Evolutionary conservation across 2,888 invertebrate species (phyloP), one percentile per base, ranked within the genome.

Genomic region (Ectemnius cavifrons): DNA sequence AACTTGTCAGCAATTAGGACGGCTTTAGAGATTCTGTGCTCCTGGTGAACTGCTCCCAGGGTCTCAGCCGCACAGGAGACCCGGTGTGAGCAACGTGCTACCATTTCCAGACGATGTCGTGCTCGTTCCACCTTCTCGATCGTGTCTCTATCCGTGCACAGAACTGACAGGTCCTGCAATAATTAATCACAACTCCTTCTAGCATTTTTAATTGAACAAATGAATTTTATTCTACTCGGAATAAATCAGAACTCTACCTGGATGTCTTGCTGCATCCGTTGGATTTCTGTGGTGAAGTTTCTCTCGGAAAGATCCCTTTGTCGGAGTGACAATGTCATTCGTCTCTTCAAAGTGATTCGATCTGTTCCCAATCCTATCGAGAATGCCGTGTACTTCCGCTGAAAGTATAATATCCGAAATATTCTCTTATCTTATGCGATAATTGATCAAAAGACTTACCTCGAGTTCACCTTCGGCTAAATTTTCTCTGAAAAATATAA

Each of bases 31-130:
- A 91, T 80, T 56, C 90, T 84, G 27, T 83, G 83, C 66, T 91
- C 91, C 77, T 90, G 90, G 18, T 89, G 87, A 20, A 90, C 87
- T 0, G 91, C 90, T 4, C 91, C 91, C 2, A 90, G 84, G 5
- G 89, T 89, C 72, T 91, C 91, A 57, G 90, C 88, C 8, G 84
- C 82, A 63, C 89, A 89, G 28, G 89, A 90, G 13, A 90, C 84
- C 18, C 84, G 81, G 71, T 87, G 88, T 1, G 88, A 85, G 73
- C 90, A 90, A 46, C 85, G 87, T 13, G 84, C 81, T 37, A 90
- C 87, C 87, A 89, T 89, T 62, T 89, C 86, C 62, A 91, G 81
- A 77, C 88, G 89, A 67, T 84, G 86, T 59, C 85, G 85, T 37
- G 87, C 87, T 20, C 85, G 85, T 56, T 90, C 90, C 49, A 90